Evolutionary conservation across 2,888 invertebrate genomes (phyloP), one percentile per base, ranked within the genome.

Genomic region (Craniophora ligustri): DNA sequence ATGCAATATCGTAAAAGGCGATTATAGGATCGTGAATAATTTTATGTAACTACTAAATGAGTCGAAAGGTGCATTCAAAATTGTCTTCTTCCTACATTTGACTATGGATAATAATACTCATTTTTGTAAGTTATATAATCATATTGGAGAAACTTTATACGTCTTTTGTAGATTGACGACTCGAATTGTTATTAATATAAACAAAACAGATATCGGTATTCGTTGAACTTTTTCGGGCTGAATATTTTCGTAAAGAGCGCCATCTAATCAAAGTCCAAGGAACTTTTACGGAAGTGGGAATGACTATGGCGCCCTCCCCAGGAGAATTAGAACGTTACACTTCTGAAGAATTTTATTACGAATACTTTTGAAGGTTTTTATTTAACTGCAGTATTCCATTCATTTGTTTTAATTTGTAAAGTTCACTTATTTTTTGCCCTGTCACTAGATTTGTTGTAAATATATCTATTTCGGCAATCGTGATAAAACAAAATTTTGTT

Each of bases 261-360:
- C 75, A 76, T 76, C 75, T 76, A 16, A 42, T 44, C 47, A 38
- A 46, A 49, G 10, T 21, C 15, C n/a, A 6, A 6, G 6, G 75
- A 71, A 76, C 77, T 76, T 56, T 41, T 58, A 47, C 11, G 46
- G 38, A 54, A 59, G 40, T 15, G 11, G 18, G 41, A 28, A 36
- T 32, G 41, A 49, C 49, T 16, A 19, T 41, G 34, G 42, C 68
- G 60, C 62, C 49, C 45, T 49, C 16, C 23, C 47, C 16, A 38
- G 19, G 2, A 10, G 3, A 3, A 34, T 26, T n/a, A 45, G 34
- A 36, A 51, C 32, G 10, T 31, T 2, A 13, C 4, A 2, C 5
- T 11, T 7, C 30, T 1, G 23, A n/a, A n/a, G n/a, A n/a, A n/a
- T n/a, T n/a, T n/a, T n/a, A n/a, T n/a, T n/a, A n/a, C n/a, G n/a